Percentiles rank a stretch among this genome's conserved stretches.
These are phyloP conservation scores for Dryobates pubescens DNA, from an alignment of 2,797 vertebrate species.

Conservation along the genomic window DNA sequence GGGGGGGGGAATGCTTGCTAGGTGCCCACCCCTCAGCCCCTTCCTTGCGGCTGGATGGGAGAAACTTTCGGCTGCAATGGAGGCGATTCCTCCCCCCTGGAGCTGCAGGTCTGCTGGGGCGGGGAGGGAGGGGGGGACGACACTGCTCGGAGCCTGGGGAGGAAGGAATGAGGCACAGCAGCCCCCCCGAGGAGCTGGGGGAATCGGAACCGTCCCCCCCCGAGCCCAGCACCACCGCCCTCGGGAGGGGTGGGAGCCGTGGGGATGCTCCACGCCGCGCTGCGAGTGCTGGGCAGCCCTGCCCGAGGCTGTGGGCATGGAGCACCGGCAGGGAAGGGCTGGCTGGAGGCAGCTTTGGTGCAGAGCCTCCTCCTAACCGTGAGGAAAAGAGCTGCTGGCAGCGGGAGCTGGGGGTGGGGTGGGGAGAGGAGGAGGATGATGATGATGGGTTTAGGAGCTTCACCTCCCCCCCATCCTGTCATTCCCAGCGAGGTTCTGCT, in stretches of 20 bases:
- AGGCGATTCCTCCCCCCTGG: background rate
- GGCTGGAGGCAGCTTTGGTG: background rate
- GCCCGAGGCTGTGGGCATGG: rapidly evolving
- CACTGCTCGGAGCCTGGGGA: background rate
- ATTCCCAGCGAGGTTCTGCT: rapidly evolving
- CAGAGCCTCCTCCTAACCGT: background rate
- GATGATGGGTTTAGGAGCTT: background rate
- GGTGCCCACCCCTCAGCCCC: background rate
- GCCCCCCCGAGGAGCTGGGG: background rate
- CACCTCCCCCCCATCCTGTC: background rate
- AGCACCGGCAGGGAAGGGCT: background rate
- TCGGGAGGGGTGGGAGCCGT: background rate
- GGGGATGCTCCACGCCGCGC: background rate
- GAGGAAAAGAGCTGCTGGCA: background rate
- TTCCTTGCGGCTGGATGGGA: too few relatives aligned
- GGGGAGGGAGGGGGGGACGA: background rate
- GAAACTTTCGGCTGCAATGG: background rate
- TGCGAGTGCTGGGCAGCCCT: rapidly evolving
- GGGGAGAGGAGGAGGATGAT: rapidly evolving
- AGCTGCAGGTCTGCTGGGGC: background rate
- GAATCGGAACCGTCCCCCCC: rapidly evolving
- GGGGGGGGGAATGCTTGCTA: background rate
- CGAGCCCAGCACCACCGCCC: background rate
- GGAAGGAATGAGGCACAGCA: rapidly evolving
- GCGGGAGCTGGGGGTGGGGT: rapidly evolving